phyloP scores from a whole-genome alignment of 2,797 vertebrate species.

The Nannoperca obscura region DNA sequence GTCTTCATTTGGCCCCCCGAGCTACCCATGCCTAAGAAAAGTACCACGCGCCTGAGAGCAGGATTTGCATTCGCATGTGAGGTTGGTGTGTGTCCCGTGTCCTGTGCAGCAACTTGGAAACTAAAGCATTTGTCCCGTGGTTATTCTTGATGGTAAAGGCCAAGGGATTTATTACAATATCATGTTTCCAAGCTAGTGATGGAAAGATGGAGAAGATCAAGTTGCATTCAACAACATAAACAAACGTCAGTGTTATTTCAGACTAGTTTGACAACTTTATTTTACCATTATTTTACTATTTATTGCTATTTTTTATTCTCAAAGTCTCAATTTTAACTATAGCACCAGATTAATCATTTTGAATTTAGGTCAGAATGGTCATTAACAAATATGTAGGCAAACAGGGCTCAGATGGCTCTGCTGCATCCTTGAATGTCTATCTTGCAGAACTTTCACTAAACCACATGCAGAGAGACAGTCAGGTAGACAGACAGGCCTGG shows the following conservation, averaged over 20 bases:
- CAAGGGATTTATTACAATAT: conserved; percentile 52
- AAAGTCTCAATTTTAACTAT: background rate
- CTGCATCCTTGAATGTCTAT: conserved; percentile 5
- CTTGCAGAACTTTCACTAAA: conserved; percentile 30
- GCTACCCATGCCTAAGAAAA: conserved; percentile 31
- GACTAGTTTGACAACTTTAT: conserved; percentile 19
- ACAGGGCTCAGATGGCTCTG: background rate
- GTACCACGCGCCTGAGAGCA: conserved; percentile 23
- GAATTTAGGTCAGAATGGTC: background rate
- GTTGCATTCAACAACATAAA: conserved; percentile 42
- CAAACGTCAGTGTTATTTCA: background rate
- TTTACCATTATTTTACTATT: background rate
- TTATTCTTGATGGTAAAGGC: conserved; percentile 62
- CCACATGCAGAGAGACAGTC: conserved; percentile 38
- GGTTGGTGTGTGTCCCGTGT: conserved; percentile 33
- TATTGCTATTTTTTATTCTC: background rate
- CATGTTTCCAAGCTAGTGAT: conserved; percentile 47
- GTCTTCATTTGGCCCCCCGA: conserved; percentile 34
- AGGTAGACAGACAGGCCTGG: conserved; percentile 58
- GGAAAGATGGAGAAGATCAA: conserved; percentile 37
- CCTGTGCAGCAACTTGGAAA: conserved; percentile 26
- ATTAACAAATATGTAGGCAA: background rate
- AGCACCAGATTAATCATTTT: background rate
- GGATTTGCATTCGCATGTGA: conserved; percentile 16
- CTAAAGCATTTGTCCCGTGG: conserved; percentile 58